Evolutionary conservation across 2,797 vertebrate genomes (phyloP), one percentile per base, ranked within the genome.

Genomic region (Emys orbicularis): DNA sequence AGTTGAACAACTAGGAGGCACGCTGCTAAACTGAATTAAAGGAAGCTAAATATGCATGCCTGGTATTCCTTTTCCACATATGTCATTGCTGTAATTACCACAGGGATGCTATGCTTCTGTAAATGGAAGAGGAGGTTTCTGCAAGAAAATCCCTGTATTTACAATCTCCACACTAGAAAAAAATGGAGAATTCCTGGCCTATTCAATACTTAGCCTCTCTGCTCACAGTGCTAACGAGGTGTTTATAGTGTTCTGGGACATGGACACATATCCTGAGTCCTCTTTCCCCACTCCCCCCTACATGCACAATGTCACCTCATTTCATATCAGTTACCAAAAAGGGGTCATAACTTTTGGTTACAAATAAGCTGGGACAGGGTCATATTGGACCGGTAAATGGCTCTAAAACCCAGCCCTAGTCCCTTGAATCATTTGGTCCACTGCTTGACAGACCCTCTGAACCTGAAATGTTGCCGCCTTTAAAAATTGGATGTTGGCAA

Each of bases 181-280:
- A 61, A 53, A 12, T 9, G 79, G 49, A 52, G 61, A 84, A 81
- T 86, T 94, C 47, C 81, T 87, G 80, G 79, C 90, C 86, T 94
- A 5, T 96, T 65, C 90, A 89, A 94, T 77, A 93, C 90, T 47
- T 16, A 1, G 34, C 12, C 23, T 88, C 52, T 84, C 34, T 87
- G 92, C 74, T 94, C 84, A 80, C 82, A 81, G 87, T 83, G 56
- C 87, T 91, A 89, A 92, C 53, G 85, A 93, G 82, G 76, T 61
- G 81, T 68, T 0, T 8, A 72, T 77, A 68, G 50, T 6, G 0
- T 92, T 84, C 59, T 88, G 92, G 90, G 83, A 87, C 0, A 2
- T 44, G 23, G 57, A 44, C 83, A 79, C 88, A 16, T 47, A 41
- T 15, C 25, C 74, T 29, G 12, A 25, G 74, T 89, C 77, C n/a